phyloP scores from a whole-genome alignment of 2,113 vertebrate genomes.

The Strix uralensis region DNA sequence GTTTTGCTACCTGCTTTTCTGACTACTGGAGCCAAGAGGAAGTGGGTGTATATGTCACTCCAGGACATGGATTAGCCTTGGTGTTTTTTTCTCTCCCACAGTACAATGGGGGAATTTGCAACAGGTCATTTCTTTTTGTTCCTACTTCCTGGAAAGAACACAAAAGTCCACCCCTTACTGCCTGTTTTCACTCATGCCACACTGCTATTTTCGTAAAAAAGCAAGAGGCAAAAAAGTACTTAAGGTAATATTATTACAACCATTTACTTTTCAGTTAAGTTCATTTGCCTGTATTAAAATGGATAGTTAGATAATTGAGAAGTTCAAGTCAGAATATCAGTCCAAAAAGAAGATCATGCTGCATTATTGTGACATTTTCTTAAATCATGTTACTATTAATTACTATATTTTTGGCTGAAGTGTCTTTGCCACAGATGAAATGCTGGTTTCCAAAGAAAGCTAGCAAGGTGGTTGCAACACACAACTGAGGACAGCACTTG shows the following conservation, averaged over 20 bases:
- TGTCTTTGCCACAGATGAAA: not conserved
- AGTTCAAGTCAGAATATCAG: not conserved
- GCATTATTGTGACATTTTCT: not conserved
- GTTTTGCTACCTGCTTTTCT: not conserved
- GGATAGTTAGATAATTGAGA: not conserved
- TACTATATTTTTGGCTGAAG: not conserved
- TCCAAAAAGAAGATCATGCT: not conserved
- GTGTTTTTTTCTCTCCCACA: not conserved
- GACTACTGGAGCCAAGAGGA: not conserved
- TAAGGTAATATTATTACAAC: not conserved
- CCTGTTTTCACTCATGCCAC: not conserved
- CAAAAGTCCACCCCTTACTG: not conserved
- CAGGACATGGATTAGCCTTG: not conserved
- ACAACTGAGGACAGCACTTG: not conserved
- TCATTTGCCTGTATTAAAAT: not conserved
- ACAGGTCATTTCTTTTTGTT: not conserved
- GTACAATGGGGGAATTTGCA: not conserved
- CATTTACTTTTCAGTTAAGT: not conserved
- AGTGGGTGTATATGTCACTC: not conserved
- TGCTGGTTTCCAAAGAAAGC: not conserved
- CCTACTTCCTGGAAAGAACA: not conserved
- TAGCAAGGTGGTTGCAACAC: not conserved
- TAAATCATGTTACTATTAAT: not conserved
- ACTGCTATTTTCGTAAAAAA: not conserved
- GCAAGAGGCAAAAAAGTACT: not conserved